phyloP scores from a whole-genome alignment of 1,140 invertebrate genomes.

The Drosophila bifasciata region DNA sequence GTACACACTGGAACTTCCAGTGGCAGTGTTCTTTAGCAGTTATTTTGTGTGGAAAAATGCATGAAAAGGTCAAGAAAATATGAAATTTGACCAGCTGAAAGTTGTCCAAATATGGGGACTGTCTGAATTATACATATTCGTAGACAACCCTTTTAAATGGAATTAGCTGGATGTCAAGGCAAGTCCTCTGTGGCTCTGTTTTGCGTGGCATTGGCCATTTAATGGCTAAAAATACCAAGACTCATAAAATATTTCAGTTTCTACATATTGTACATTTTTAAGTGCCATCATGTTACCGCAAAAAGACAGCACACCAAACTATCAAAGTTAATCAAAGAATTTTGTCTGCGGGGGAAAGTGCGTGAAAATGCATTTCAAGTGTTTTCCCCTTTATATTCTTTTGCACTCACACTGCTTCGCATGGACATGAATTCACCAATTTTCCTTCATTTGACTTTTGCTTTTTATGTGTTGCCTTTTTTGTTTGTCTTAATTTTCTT shows the following conservation, averaged over 20 bases:
- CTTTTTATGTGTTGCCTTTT: constrained; percentile 7
- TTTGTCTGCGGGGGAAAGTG: constrained; percentile 2
- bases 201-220: constrained; percentile 57
- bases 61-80: no score
- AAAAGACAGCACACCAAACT: constrained; percentile 2
- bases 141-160: constrained; percentile 7
- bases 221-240: constrained; percentile 42
- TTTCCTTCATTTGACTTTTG: constrained; percentile 70
- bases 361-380: constrained; percentile 45
- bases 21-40: no score
- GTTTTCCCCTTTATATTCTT: constrained; percentile 25
- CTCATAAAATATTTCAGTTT: constrained; percentile 27
- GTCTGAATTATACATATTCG: neutral
- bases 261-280: neutral
- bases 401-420: constrained; percentile 23
- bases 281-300: neutral
- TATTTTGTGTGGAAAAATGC: no score
- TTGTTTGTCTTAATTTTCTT: constrained; percentile 2
- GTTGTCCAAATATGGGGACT: no score
- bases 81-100: no score
- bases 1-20: neutral
- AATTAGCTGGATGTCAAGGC: constrained; percentile 65
- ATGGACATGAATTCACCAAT: constrained; percentile 23
- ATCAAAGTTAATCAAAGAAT: constrained; percentile 15
- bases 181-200: constrained; percentile 18